phyloP scores from a whole-genome alignment of 2,113 vertebrate species.

The Neolamprologus sp. region DNA sequence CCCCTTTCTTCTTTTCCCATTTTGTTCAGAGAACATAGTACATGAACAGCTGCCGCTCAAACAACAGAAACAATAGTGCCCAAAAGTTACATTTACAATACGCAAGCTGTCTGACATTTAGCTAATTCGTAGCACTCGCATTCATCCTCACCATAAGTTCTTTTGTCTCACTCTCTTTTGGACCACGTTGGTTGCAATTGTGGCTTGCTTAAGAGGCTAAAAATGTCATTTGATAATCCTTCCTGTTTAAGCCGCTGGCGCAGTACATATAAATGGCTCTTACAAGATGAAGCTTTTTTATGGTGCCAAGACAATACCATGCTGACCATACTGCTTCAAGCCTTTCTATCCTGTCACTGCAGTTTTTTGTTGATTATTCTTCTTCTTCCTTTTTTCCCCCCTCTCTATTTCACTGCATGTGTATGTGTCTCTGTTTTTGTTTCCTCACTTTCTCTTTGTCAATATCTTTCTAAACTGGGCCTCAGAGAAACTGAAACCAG shows the following conservation, averaged over 20 bases:
- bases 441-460: neutral
- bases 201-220: slow-evolving; percentile 52
- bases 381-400: neutral
- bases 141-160: neutral
- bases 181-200: slow-evolving; percentile 31
- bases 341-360: neutral
- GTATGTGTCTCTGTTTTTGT: neutral
- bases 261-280: slow-evolving; percentile 29
- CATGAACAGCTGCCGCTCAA: neutral
- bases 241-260: slow-evolving; percentile 35
- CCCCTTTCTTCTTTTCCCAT: neutral
- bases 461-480: neutral
- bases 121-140: neutral
- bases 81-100: slow-evolving; percentile 12
- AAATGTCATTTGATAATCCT: slow-evolving; percentile 63
- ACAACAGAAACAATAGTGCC: slow-evolving; percentile 8
- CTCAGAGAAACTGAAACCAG: neutral
- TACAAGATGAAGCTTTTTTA: slow-evolving; percentile 20
- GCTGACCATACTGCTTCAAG: neutral
- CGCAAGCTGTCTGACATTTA: slow-evolving; percentile 44
- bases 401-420: neutral
- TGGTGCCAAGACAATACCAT: slow-evolving; percentile 19
- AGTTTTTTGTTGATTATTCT: neutral
- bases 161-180: slow-evolving; percentile 25
- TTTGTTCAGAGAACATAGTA: slow-evolving; percentile 7